phyloP scores from a whole-genome alignment of 2,888 invertebrate genomes.

The Cephus sareptanus region DNA sequence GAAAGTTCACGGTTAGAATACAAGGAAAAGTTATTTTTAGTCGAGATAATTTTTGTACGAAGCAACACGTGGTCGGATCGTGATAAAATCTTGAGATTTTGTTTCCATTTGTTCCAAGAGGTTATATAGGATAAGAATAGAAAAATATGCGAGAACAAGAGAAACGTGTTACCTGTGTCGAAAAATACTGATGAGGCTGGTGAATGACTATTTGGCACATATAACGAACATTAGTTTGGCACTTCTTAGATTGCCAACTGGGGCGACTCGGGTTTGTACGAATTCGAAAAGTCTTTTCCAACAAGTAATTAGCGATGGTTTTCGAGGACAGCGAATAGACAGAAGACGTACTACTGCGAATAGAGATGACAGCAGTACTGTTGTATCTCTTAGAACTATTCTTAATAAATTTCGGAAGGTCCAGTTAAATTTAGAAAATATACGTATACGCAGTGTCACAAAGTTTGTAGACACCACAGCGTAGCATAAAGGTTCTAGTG shows the following conservation, averaged over 20 bases:
- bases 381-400: background rate
- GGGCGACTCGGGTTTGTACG: conserved; percentile 11
- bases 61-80: background rate
- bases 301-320: conserved; percentile 18
- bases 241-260: conserved; percentile 8
- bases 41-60: background rate
- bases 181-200: conserved; percentile 37
- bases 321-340: background rate
- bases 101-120: background rate
- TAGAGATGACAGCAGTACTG: background rate
- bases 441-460: background rate
- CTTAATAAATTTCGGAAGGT: background rate
- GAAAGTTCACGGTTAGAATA: background rate
- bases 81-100: background rate
- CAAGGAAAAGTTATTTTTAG: background rate
- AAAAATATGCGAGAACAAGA: background rate
- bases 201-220: conserved; percentile 32
- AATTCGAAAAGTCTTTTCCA: conserved; percentile 22
- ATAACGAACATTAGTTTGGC: conserved; percentile 19
- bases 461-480: background rate
- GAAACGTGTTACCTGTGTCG: conserved; percentile 2
- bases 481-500: background rate
- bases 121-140: background rate
- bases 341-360: conserved; percentile 25
- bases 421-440: background rate